Evolutionary conservation across 2,113 vertebrate species (phyloP).

Genomic region (Gallinago paraguaiae): DNA sequence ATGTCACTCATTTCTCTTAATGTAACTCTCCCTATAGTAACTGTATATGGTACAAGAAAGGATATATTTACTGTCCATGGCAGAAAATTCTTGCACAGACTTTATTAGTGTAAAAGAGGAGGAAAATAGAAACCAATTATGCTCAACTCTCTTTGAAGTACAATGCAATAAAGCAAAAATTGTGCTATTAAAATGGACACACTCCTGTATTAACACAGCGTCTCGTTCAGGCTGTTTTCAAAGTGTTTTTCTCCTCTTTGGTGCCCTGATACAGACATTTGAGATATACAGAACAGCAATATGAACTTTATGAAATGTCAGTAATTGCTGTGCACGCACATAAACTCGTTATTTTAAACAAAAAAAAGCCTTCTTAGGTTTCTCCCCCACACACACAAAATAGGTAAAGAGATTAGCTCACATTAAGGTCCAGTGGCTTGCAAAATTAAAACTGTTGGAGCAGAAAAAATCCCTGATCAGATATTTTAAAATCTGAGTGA

Average conservation of each 20-base stretch:
- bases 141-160: not conserved
- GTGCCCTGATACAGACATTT: not conserved
- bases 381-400: not conserved
- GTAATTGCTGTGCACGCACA: conserved; percentile 35
- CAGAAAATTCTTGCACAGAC: not conserved
- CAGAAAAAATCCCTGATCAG: conserved; percentile 66
- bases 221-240: not conserved
- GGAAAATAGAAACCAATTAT: conserved; percentile 6
- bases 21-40: not conserved
- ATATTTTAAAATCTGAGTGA: conserved; percentile 44
- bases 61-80: not conserved
- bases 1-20: not conserved
- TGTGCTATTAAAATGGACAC: not conserved
- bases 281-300: not conserved
- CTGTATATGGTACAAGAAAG: not conserved
- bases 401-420: conserved; percentile 48
- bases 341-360: conserved; percentile 36
- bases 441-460: conserved; percentile 69
- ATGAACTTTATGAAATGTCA: conserved; percentile 69
- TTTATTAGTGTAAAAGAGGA: not conserved
- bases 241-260: not conserved
- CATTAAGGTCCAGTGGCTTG: conserved; percentile 70
- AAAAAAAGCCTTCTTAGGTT: not conserved
- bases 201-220: not conserved
- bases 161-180: conserved; percentile 19